These are phyloP conservation scores for Arctopsyche grandis DNA, from an alignment of 1,140 invertebrate species.

Conservation along the genomic window DNA sequence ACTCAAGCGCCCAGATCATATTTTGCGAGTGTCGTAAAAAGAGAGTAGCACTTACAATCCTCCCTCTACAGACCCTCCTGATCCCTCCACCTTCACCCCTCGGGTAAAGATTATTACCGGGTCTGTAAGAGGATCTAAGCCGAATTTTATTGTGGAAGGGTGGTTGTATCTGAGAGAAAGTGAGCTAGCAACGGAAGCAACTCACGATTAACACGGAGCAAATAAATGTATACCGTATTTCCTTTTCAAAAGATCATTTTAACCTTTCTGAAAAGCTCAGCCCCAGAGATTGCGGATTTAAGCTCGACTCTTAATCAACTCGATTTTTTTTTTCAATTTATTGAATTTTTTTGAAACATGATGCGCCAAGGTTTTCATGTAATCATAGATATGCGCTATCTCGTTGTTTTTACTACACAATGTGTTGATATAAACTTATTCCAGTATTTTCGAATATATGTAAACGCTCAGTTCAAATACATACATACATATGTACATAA, in stretches of 20 bases:
- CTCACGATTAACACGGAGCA: constrained; percentile 1
- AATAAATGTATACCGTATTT: neutral
- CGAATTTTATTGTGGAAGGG: constrained; percentile 19
- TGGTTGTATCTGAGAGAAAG: neutral
- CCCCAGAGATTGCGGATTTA: too few relatives aligned
- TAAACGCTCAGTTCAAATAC: too few relatives aligned
- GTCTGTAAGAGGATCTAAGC: neutral
- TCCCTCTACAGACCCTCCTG: too few relatives aligned
- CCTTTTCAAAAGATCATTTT: neutral
- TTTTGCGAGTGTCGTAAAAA: constrained; percentile 9
- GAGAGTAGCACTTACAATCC: constrained; percentile 18
- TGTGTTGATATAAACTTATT: too few relatives aligned
- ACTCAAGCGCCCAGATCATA: neutral
- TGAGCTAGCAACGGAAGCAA: neutral
- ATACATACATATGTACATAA: too few relatives aligned
- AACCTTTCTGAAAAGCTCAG: neutral
- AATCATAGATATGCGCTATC: too few relatives aligned
- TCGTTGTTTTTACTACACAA: too few relatives aligned
- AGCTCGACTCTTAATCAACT: too few relatives aligned
- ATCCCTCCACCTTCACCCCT: neutral
- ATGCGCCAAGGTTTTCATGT: too few relatives aligned
- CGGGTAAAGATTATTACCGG: constrained; percentile 13
- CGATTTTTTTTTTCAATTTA: too few relatives aligned
- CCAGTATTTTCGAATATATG: too few relatives aligned
- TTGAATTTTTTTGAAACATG: too few relatives aligned